Evolutionary conservation across 2,888 invertebrate species (phyloP).

Genomic region (Drosophila sordidapex): DNA sequence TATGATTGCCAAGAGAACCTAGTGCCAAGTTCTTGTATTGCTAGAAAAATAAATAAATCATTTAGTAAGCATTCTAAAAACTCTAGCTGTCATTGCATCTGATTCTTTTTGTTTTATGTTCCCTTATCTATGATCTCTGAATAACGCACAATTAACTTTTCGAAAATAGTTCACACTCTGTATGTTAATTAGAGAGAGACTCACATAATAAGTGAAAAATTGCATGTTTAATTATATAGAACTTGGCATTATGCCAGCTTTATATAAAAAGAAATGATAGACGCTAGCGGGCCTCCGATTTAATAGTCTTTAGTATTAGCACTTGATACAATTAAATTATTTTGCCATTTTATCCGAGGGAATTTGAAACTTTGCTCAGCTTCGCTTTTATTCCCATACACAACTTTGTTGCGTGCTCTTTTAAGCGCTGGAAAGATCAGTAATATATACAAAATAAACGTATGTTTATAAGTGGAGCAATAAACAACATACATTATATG

Average conservation of each 20-base stretch:
- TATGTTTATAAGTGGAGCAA: conserved; percentile 15
- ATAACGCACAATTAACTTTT: not conserved
- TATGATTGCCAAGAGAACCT: not conserved
- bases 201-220: not conserved
- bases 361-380: not conserved
- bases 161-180: not conserved
- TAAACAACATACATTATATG: conserved; percentile 49
- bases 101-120: not conserved
- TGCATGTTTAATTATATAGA: not conserved
- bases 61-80: not conserved
- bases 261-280: not conserved
- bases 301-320: not conserved
- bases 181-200: not conserved
- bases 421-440: conserved; percentile 13
- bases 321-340: not conserved
- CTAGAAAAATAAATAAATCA: not conserved
- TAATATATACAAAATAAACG: conserved; percentile 5
- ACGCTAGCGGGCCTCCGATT: not conserved
- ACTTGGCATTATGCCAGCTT: not conserved
- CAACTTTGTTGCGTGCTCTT: conserved; percentile 19
- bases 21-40: not conserved
- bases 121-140: too few relatives aligned
- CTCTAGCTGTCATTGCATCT: not conserved
- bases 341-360: not conserved
- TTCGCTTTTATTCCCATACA: not conserved